phyloP scores from a whole-genome alignment of 1,140 invertebrate genomes.

The Musca domestica region DNA sequence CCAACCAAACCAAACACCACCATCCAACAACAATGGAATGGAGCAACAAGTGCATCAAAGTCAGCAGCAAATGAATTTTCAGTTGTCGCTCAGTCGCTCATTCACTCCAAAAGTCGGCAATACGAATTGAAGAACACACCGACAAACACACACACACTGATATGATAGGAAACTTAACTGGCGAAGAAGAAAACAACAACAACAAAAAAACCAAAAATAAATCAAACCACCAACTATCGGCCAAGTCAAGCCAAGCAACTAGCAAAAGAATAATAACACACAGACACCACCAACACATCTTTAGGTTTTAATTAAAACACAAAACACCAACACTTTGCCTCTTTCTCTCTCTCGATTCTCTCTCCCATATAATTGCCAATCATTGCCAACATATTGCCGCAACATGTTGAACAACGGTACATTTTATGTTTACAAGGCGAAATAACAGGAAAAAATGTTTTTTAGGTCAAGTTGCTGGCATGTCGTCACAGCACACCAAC shows the following conservation, averaged over 20 bases:
- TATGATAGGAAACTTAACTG: background rate
- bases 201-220: background rate
- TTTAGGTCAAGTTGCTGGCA: conserved; percentile 50
- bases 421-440: conserved; percentile 28
- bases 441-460: conserved; percentile 53
- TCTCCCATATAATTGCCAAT: background rate
- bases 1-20: background rate
- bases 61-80: too few species aligned
- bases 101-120: background rate
- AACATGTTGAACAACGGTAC: conserved; percentile 13
- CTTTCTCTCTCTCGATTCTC: too few species aligned
- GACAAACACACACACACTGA: background rate
- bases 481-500: background rate
- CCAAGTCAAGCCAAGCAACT: too few species aligned
- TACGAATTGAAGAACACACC: background rate
- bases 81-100: background rate
- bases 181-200: background rate
- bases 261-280: too few species aligned
- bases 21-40: background rate
- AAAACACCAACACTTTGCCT: background rate
- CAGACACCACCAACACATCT: too few species aligned
- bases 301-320: background rate
- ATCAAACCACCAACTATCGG: background rate
- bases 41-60: conserved; percentile 16
- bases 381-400: background rate